phyloP scores from a whole-genome alignment of 2,113 vertebrate species.

The Lagopus leucura region DNA sequence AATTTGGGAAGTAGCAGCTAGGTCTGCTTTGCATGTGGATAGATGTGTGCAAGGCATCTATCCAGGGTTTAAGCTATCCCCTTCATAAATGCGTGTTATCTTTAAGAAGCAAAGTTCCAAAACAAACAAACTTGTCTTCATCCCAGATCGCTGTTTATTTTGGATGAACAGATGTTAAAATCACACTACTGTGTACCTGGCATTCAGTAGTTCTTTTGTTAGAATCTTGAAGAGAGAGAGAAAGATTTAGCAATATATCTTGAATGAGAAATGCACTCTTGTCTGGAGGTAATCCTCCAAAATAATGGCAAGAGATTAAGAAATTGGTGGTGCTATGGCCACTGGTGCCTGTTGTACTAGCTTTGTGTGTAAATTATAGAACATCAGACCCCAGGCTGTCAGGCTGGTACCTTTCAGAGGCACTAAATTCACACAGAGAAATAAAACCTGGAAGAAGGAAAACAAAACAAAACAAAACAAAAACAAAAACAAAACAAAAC shows the following conservation, averaged over 20 bases:
- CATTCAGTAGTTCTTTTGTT: background rate
- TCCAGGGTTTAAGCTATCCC: background rate
- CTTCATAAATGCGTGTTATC: background rate
- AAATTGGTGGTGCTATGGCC: background rate
- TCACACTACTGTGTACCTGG: background rate
- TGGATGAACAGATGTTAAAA: background rate
- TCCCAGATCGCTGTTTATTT: background rate
- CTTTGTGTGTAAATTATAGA: slow-evolving; percentile 48
- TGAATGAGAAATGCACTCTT: slow-evolving; percentile 4
- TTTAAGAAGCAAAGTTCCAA: background rate
- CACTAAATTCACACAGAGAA: slow-evolving; percentile 31
- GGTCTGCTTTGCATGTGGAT: too few species aligned
- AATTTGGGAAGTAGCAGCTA: too few species aligned
- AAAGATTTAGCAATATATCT: background rate
- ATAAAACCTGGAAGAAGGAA: background rate
- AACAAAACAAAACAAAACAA: background rate
- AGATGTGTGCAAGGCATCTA: too few species aligned
- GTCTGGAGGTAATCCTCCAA: slow-evolving; percentile 40
- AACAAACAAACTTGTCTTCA: background rate
- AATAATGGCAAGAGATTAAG: slow-evolving; percentile 20
- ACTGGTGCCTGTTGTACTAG: slow-evolving; percentile 12
- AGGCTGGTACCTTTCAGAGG: slow-evolving; percentile 15
- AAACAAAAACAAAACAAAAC: background rate
- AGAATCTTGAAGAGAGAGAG: background rate
- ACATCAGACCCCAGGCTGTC: slow-evolving; percentile 9